Conservation (phyloP, 2,113 vertebrate species). For the Ceyx cyanopectus region DNA sequence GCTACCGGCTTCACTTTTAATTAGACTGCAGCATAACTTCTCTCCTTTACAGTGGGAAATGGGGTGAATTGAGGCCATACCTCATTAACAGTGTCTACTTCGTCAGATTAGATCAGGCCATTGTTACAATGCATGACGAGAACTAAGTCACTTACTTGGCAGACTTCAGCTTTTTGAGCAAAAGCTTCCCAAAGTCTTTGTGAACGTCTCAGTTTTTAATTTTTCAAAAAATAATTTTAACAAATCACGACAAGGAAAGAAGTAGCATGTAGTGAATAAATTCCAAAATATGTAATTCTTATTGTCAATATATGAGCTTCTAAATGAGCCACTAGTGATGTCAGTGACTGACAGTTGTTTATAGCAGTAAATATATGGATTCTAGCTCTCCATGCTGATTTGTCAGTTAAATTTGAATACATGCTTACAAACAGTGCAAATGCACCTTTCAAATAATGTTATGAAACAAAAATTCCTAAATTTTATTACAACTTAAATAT, state of each 20-base stretch:
- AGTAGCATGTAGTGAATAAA: not conserved
- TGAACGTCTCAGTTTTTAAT: not conserved
- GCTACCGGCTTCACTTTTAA: slow-evolving; percentile 41
- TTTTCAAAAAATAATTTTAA: not conserved
- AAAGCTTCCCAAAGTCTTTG: not conserved
- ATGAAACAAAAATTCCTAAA: not conserved
- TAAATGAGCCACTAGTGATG: not conserved
- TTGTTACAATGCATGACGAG: not conserved
- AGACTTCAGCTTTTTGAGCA: not conserved
- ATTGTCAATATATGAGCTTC: not conserved
- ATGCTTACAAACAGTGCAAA: not conserved
- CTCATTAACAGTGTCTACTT: not conserved
- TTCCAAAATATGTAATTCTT: not conserved
- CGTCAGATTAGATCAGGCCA: slow-evolving; percentile 37
- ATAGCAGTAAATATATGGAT: not conserved
- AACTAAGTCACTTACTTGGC: slow-evolving; percentile 7
- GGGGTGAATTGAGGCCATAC: slow-evolving; percentile 37
- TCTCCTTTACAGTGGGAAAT: not conserved
- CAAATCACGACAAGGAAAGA: not conserved
- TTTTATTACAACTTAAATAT: not conserved
- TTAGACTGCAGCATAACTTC: not conserved
- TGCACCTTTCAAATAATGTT: not conserved
- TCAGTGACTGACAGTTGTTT: not conserved
- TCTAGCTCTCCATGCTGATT: not conserved
- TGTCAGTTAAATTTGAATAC: not conserved